Evolutionary conservation across 1,140 invertebrate species (phyloP), one percentile per base, ranked within the genome.

Genomic region (Microplitis mediator): DNA sequence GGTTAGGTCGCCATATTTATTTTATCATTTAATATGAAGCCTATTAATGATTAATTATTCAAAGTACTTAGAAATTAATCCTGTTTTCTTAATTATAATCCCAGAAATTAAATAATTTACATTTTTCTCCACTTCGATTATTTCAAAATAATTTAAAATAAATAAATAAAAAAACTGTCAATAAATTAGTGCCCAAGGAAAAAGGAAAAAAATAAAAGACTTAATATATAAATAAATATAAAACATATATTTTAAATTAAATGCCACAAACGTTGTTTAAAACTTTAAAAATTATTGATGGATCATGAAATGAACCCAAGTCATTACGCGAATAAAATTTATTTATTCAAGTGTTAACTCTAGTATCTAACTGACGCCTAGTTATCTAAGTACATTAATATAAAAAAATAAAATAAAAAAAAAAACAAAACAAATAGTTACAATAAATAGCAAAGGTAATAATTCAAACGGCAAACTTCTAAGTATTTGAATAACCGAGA

Each of bases 181-280:
- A 23, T 23, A 23, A 23, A 32, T 35, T n/a, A 36, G 13, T 36
- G 8, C 8, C 11, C 39, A n/a, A n/a, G 32, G 35, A 63, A 36
- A 36, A 65, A 39, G 23, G 23, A 65, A 51, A 51, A 51, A 50
- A 50, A 65, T n/a, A 51, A 39, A 65, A 63, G 8, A 36, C 9
- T 16, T 72, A 8, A 65, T 32, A 75, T 79, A 79, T 71, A 80
- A 80, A 80, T 80, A 80, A 80, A 80, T 80, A 80, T 77, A 80
- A 80, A 79, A 80, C 72, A 73, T 79, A 78, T 80, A 80, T 65
- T 79, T 79, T 79, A 77, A 79, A 79, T 79, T 80, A 80, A 80
- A 80, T 80, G 79, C 78, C 76, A 79, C 79, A 80, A 79, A 78
- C 23, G 23, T 23, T 23, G 73, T 78, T 72, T 74, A 54, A 16